Conservation (phyloP, 2,797 vertebrate species). For the Tragelaphus oryx region DNA sequence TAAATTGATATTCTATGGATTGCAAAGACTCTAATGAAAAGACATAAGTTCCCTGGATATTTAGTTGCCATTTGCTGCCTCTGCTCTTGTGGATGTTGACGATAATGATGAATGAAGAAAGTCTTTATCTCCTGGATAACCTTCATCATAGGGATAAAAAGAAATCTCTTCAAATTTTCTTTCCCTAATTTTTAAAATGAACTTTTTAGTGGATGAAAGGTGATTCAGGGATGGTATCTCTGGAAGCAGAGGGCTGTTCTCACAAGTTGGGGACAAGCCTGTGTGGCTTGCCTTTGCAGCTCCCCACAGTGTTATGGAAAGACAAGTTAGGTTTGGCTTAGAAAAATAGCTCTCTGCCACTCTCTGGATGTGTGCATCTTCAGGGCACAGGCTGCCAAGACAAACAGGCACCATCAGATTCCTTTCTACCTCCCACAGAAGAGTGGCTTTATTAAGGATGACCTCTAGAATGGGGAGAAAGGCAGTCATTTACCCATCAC, state of each 20-base stretch:
- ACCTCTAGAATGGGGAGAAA: slow-evolving; percentile 34
- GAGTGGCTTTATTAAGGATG: slow-evolving; percentile 20
- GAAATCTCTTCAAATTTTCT: not conserved
- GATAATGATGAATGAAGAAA: not conserved
- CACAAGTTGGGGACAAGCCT: slow-evolving; percentile 1
- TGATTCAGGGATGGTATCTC: slow-evolving; percentile 36
- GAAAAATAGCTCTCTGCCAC: slow-evolving; percentile 52
- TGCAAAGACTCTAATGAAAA: not conserved
- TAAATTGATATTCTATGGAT: not conserved
- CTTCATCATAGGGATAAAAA: not conserved
- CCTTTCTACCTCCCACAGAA: slow-evolving; percentile 53
- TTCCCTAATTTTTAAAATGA: slow-evolving; percentile 21
- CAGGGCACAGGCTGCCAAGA: slow-evolving; percentile 46
- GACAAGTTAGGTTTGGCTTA: slow-evolving; percentile 46
- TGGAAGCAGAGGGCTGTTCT: slow-evolving; percentile 51
- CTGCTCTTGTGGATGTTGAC: not conserved
- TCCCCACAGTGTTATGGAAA: slow-evolving; percentile 66
- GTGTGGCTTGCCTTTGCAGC: slow-evolving; percentile 59
- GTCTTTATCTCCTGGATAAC: not conserved
- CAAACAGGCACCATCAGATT: slow-evolving; percentile 55
- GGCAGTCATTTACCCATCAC: slow-evolving; percentile 36
- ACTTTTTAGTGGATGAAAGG: slow-evolving; percentile 33
- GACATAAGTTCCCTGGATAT: not conserved
- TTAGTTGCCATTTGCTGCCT: not conserved
- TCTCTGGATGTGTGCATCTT: slow-evolving; percentile 62